Base-by-base conservation (phyloP, 2,797 vertebrate genomes). In the Phaenicophaeus curvirostris region DNA sequence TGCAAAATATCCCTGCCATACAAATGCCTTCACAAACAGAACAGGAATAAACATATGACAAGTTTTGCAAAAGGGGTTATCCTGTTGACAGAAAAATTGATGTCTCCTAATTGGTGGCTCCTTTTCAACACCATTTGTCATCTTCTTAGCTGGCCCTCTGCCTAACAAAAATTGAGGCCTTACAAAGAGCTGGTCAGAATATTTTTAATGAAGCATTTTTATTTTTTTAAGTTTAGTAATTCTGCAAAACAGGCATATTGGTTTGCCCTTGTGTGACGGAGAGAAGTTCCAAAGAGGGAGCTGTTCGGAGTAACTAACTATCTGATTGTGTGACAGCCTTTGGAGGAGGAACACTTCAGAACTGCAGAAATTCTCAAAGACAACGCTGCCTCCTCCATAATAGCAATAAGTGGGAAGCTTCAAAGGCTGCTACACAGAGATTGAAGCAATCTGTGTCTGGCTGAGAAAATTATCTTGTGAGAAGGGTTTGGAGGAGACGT, bases 391-490 rank as follows among this genome's bases (percentile, higher is more conserved):
- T 90, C 81, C 72, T 90, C 95, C 87, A 50, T 91, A 95, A 91
- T 46, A 93, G 94, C 95, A 97, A 81, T 91, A 94, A 97, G 88
- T 69, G 87, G 57, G 86, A 96, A 93, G 96, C 96, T 98, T 98
- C 97, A 98, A 97, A 98, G 97, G 83, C 91, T 95, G 91, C 87
- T 94, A 94, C 84, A 85, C 90, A 96, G 95, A 97, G 94, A 96
- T 95, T 96, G 96, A 97, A 97, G 96, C 94, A 98, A 97, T 97
- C 96, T 98, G 96, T 78, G 84, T 93, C 96, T 97, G 97, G 93
- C 97, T 96, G 96, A 96, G 96, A 97, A 98, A 97, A 97, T 97
- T 96, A 97, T 96, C 96, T 97, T 95, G 85, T 94, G 94, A 92
- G 90, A 96, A 95, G 82, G 42, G 55, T 88, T 91, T 93, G 94